A percentile compares a stretch with the other conserved stretches of the same genome.
Conservation (phyloP, 2,113 vertebrate species). For the Colinus virginianus region DNA sequence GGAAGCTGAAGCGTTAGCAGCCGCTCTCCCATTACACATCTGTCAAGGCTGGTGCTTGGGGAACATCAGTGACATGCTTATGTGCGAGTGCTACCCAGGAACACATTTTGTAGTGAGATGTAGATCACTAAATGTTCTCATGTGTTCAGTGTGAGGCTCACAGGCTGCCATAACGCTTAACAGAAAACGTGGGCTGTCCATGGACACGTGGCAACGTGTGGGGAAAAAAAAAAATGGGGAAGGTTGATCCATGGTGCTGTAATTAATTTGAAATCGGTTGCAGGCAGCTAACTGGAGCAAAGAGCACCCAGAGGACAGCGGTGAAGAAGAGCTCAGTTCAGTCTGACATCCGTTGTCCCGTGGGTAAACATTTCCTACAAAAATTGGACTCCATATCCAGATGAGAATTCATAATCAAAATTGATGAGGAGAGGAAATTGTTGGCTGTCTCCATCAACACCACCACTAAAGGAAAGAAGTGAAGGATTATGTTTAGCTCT, state of each 20-base stretch:
- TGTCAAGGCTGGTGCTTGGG: background rate
- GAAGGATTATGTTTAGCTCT: background rate
- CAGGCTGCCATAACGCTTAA: background rate
- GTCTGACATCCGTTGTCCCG: background rate
- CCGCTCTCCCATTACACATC: background rate
- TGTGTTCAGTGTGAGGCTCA: background rate
- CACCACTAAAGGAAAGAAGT: background rate
- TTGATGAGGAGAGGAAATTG: background rate
- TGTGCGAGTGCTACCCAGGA: rapidly evolving
- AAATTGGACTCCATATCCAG: background rate
- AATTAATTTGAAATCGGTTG: background rate
- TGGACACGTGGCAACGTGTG: no score
- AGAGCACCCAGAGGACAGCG: background rate
- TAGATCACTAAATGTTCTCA: background rate
- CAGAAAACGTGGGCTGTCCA: background rate
- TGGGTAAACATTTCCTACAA: background rate
- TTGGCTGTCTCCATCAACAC: background rate
- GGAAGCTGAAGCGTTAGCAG: background rate
- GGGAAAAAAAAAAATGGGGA: background rate
- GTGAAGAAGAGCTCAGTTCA: background rate
- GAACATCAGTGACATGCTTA: background rate
- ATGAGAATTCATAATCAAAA: background rate
- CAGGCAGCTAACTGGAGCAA: background rate
- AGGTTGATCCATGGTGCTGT: background rate
- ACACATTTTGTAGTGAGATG: background rate